Evolutionary conservation across 2,797 vertebrate genomes (phyloP).

Genomic region (Rhinophrynus dorsalis): DNA sequence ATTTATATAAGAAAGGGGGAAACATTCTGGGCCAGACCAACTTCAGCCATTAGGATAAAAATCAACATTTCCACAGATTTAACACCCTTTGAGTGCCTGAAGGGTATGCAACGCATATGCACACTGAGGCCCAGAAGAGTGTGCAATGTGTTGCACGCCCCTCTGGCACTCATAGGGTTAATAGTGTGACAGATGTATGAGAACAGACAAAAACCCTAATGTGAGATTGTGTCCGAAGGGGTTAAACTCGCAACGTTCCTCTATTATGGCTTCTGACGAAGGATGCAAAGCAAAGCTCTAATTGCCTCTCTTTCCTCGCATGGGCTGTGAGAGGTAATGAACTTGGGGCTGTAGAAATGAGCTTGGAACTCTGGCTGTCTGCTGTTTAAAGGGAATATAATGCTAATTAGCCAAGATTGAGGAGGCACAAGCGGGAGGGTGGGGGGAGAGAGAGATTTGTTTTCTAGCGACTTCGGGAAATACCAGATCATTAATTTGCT

Average conservation of each 20-base stretch:
- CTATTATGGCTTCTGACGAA: neutral
- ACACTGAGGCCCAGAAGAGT: too few relatives aligned
- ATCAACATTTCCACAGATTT: too few relatives aligned
- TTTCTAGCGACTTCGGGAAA: constrained; percentile 41
- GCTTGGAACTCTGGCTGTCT: constrained; percentile 19
- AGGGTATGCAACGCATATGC: too few relatives aligned
- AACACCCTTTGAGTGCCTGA: too few relatives aligned
- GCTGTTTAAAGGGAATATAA: constrained; percentile 40
- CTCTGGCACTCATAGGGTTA: too few relatives aligned
- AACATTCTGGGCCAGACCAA: too few relatives aligned
- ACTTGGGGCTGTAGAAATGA: constrained; percentile 37
- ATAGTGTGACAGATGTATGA: too few relatives aligned
- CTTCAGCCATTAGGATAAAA: too few relatives aligned
- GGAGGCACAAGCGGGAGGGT: constrained; percentile 13
- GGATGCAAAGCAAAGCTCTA: constrained; percentile 21
- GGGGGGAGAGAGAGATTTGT: constrained; percentile 21
- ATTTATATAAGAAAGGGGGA: too few relatives aligned
- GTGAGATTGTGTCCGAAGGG: constrained; percentile 17
- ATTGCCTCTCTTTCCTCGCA: constrained; percentile 33
- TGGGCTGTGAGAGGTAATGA: constrained; percentile 39
- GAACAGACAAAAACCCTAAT: too few relatives aligned
- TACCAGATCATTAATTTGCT: constrained; percentile 49
- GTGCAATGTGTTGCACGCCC: too few relatives aligned
- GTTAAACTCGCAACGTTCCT: constrained; percentile 4
- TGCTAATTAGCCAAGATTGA: constrained; percentile 43